Evolutionary conservation across 2,797 vertebrate species (phyloP).

Genomic region (Scolopax rusticola): DNA sequence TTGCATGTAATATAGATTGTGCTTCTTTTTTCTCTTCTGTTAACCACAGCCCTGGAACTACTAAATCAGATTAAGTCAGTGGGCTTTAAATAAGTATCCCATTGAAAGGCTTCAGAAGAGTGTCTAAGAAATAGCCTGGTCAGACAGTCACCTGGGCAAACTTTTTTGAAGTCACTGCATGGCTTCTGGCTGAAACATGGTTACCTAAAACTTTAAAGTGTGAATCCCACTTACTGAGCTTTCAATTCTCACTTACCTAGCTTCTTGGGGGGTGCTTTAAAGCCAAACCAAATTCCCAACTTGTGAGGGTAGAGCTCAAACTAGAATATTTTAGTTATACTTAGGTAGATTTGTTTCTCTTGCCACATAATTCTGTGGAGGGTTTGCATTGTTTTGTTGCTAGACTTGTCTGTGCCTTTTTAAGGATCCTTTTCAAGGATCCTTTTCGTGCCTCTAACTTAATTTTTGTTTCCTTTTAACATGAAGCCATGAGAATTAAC

Average conservation of each 20-base stretch:
- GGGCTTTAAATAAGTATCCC: not conserved
- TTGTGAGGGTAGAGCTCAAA: not conserved
- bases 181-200: not conserved
- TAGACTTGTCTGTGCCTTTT: not conserved
- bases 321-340: not conserved
- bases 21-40: conserved; percentile 39
- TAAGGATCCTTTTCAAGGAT: not conserved
- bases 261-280: not conserved
- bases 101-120: not conserved
- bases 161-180: not conserved
- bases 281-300: not conserved
- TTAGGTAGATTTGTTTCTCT: not conserved
- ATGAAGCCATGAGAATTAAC: not conserved
- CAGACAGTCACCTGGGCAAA: not conserved
- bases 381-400: not conserved
- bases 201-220: not conserved
- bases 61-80: conserved; percentile 45
- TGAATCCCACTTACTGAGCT: not conserved
- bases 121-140: not conserved
- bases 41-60: conserved; percentile 16
- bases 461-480: not conserved
- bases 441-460: not conserved
- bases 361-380: not conserved
- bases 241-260: not conserved
- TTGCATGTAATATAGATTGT: conserved; percentile 25